phyloP scores from a whole-genome alignment of 2,113 vertebrate genomes.

The Paramormyrops kingsleyae region DNA sequence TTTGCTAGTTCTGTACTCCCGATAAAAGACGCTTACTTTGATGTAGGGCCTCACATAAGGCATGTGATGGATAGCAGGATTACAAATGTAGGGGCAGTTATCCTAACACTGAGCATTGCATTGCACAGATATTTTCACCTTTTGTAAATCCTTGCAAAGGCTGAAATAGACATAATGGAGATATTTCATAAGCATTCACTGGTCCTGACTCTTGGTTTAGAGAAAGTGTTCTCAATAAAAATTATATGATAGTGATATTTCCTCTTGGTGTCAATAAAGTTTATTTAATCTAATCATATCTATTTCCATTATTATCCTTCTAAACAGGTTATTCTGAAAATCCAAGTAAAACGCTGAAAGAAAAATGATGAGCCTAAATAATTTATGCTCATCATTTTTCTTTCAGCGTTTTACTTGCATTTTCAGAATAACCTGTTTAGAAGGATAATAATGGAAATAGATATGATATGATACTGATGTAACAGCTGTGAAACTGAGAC shows the following conservation, averaged over 20 bases:
- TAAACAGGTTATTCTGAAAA: background rate
- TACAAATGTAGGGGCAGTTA: conserved; percentile 29
- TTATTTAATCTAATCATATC: background rate
- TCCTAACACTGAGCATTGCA: conserved; percentile 9
- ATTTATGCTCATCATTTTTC: background rate
- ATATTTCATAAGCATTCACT: conserved; percentile 18
- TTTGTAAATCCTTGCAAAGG: background rate
- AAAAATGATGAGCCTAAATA: background rate
- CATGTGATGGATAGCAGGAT: conserved; percentile 33
- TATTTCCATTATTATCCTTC: background rate
- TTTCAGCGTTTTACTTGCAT: background rate
- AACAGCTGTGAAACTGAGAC: background rate
- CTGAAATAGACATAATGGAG: conserved; percentile 12
- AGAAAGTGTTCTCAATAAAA: background rate
- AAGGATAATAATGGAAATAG: background rate
- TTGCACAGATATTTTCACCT: conserved; percentile 30
- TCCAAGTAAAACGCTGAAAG: background rate
- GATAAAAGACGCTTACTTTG: background rate
- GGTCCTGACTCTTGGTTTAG: background rate
- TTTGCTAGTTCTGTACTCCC: background rate
- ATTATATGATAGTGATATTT: background rate
- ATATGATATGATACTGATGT: background rate
- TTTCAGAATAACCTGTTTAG: background rate
- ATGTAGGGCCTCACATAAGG: conserved; percentile 26
- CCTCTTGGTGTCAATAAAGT: background rate